Percentiles rank a stretch among this genome's conserved stretches.
phyloP scores from a whole-genome alignment of 37 sponge, comb jelly and placozoan genomes.

The Aphrocallistes beatrix region DNA sequence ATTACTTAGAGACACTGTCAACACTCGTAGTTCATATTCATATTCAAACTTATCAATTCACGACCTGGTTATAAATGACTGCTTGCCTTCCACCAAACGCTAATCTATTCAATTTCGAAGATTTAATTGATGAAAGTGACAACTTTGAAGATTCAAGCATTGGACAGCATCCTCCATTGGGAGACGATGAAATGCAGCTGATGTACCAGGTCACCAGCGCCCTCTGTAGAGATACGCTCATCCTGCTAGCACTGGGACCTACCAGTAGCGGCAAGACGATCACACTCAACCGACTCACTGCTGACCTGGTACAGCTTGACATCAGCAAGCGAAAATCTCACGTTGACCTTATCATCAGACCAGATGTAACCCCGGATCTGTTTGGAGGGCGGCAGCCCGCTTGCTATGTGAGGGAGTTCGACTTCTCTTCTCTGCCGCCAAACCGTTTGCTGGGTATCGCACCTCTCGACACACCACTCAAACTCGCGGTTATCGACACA shows the following conservation, averaged over 20 bases:
- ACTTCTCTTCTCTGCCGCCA: background rate
- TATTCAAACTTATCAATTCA: background rate
- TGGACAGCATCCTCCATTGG: background rate
- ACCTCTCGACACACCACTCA: background rate
- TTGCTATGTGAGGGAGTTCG: constrained; percentile 6
- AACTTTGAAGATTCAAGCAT: background rate
- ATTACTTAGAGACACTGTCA: background rate
- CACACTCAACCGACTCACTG: background rate
- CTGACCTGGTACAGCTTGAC: background rate
- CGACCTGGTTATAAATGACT: background rate
- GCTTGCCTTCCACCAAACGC: background rate
- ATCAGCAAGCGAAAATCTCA: background rate
- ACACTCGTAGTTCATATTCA: background rate
- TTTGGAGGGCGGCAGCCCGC: background rate
- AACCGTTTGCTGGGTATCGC: background rate
- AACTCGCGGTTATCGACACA: background rate
- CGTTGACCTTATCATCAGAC: background rate
- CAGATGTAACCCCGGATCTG: background rate
- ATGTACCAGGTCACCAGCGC: background rate
- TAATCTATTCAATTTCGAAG: background rate
- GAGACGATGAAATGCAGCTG: background rate
- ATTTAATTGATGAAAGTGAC: background rate
- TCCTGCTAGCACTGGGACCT: background rate
- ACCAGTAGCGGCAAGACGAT: background rate
- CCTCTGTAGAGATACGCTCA: background rate